These are phyloP conservation scores for Anhinga anhinga DNA, from an alignment of 2,113 vertebrate genomes.

Conservation along the genomic window DNA sequence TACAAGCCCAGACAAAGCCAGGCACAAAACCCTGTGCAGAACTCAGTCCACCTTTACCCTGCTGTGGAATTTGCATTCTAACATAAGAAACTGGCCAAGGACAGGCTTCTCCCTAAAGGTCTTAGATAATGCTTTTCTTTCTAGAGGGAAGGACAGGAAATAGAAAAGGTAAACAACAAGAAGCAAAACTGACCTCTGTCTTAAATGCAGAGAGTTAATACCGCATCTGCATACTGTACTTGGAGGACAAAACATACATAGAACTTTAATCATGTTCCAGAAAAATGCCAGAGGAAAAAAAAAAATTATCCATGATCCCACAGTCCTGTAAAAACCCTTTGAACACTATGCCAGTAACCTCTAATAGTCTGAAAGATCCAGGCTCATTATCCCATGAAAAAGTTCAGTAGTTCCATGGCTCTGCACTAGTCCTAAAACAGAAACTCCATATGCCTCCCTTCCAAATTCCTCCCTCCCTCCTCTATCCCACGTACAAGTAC, in stretches of 20 bases:
- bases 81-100: background rate
- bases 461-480: background rate
- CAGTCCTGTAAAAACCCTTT: background rate
- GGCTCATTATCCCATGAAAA: background rate
- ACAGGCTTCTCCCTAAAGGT: background rate
- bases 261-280: fast-evolving
- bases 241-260: background rate
- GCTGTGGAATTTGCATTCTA: background rate
- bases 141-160: background rate
- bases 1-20: background rate
- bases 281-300: background rate
- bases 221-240: background rate
- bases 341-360: background rate
- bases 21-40: background rate
- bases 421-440: background rate
- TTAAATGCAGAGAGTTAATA: background rate
- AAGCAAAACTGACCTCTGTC: background rate
- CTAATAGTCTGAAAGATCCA: background rate
- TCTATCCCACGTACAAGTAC: background rate
- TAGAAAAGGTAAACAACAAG: background rate
- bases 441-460: fast-evolving
- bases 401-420: background rate
- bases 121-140: background rate
- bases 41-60: background rate
- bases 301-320: background rate